A percentile compares a stretch with the other conserved stretches of the same genome.
Conservation (phyloP, 2,797 vertebrate species). For the Scomberomorus guttatus region DNA sequence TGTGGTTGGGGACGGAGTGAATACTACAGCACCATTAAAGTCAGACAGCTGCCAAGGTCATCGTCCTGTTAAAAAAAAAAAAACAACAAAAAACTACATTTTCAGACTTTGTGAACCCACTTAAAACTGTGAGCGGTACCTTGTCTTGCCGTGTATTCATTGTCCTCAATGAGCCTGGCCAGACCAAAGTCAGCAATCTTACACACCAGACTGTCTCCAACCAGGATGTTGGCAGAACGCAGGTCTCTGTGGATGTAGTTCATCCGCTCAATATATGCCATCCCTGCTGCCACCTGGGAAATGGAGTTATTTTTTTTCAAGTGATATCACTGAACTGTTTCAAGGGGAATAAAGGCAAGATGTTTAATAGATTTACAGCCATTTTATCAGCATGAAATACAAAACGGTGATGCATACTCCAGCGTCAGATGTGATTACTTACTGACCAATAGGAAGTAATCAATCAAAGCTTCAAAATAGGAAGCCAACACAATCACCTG, state of each 20-base stretch:
- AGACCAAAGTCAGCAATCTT: constrained; percentile 99
- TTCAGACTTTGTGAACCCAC: not conserved
- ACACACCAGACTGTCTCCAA: constrained; percentile 97
- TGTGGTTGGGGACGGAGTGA: constrained; percentile 4
- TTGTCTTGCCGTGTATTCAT: constrained; percentile 99
- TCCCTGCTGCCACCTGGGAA: constrained; percentile 95
- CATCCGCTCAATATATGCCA: constrained; percentile 99
- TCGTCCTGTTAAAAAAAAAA: not conserved
- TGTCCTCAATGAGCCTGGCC: constrained; percentile 98
- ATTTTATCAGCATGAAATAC: not conserved
- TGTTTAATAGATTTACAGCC: constrained; percentile 7
- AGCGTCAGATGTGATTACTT: not conserved
- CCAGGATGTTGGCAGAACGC: constrained; percentile 97
- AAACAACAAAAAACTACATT: not conserved
- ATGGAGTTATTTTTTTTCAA: constrained; percentile 25
- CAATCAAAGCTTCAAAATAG: no score
- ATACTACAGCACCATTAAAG: constrained; percentile 14
- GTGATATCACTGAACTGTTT: constrained; percentile 35
- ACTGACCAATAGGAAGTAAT: no score
- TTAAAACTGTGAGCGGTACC: constrained; percentile 78
- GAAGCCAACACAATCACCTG: not conserved
- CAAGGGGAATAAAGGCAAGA: constrained; percentile 28
- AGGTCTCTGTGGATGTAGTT: constrained; percentile 99
- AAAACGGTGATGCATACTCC: not conserved
- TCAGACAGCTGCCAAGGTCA: constrained; percentile 1